Evolutionary conservation across 2,797 vertebrate genomes (phyloP).

Genomic region (Enteromius thamalakanensis): DNA sequence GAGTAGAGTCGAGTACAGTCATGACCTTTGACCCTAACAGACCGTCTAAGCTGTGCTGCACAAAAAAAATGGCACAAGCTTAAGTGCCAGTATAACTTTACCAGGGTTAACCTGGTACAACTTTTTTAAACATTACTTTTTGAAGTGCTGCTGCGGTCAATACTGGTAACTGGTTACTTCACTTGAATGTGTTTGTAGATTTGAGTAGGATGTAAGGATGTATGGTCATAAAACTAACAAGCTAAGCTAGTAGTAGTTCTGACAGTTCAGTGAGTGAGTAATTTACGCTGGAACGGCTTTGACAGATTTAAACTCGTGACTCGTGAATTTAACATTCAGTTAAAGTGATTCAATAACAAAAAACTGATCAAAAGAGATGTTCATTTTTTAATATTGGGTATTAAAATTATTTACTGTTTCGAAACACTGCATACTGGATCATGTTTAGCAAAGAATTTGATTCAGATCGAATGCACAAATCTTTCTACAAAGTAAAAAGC

Average conservation of each 20-base stretch:
- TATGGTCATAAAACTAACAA: not conserved
- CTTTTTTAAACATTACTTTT: not conserved
- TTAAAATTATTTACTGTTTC: not conserved
- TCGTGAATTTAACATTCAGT: not conserved
- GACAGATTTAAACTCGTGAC: not conserved
- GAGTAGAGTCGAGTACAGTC: not conserved
- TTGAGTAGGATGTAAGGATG: not conserved
- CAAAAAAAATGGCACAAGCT: not conserved
- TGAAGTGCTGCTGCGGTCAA: not conserved
- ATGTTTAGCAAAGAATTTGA: not conserved
- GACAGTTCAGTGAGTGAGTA: not conserved
- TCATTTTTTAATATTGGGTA: not conserved
- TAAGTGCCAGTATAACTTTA: not conserved
- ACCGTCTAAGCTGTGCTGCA: not conserved
- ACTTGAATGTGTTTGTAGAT: not conserved
- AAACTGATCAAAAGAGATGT: not conserved
- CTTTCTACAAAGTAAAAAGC: not conserved
- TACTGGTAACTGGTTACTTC: not conserved
- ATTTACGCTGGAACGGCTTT: not conserved
- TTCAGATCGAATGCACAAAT: not conserved
- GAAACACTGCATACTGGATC: not conserved
- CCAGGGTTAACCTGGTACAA: not conserved
- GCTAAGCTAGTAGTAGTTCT: not conserved
- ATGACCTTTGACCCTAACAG: not conserved
- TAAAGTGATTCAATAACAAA: not conserved